Percentiles rank a stretch among this genome's conserved stretches.
Evolutionary conservation across 2,113 vertebrate genomes (phyloP).

Genomic region (Neodontobutis hainanensis): DNA sequence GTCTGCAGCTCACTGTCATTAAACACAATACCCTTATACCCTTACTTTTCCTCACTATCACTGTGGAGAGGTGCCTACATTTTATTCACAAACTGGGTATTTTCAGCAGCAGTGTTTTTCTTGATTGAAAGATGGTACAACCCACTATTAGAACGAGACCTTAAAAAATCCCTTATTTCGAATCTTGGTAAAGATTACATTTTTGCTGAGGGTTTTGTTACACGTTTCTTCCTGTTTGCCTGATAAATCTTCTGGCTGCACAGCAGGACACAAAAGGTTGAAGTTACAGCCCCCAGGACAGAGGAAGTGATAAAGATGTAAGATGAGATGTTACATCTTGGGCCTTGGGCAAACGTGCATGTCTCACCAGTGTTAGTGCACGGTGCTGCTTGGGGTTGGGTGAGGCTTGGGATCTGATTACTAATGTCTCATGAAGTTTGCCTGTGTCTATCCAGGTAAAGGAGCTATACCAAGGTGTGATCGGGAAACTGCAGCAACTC

Average conservation of each 20-base stretch:
- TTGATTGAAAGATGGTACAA: too few species aligned
- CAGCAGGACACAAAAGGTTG: constrained; percentile 20
- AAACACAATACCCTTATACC: background rate
- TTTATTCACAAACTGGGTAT: too few species aligned
- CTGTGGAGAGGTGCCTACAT: too few species aligned
- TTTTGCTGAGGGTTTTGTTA: constrained; percentile 4
- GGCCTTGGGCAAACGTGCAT: constrained; percentile 5
- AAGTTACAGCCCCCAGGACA: constrained; percentile 52
- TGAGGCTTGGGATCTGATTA: constrained; percentile 22
- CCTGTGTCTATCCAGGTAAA: constrained; percentile 79
- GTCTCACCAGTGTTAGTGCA: background rate
- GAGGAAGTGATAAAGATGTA: constrained; percentile 39
- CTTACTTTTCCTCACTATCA: too few species aligned
- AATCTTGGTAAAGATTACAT: constrained; percentile 30
- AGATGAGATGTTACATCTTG: constrained; percentile 35
- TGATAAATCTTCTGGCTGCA: constrained; percentile 8
- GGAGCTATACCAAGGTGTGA: constrained; percentile 77
- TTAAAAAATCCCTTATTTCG: too few species aligned
- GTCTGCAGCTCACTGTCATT: constrained; percentile 57
- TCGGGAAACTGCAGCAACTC: constrained; percentile 75
- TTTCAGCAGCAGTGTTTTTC: too few species aligned
- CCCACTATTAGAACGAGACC: background rate
- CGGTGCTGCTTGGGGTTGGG: background rate
- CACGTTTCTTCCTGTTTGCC: constrained; percentile 38
- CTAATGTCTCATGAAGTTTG: background rate